A percentile compares a stretch with the other conserved stretches of the same genome.
Conservation (phyloP, 2,888 invertebrate genomes). For the Bruchidius siliquastri region DNA sequence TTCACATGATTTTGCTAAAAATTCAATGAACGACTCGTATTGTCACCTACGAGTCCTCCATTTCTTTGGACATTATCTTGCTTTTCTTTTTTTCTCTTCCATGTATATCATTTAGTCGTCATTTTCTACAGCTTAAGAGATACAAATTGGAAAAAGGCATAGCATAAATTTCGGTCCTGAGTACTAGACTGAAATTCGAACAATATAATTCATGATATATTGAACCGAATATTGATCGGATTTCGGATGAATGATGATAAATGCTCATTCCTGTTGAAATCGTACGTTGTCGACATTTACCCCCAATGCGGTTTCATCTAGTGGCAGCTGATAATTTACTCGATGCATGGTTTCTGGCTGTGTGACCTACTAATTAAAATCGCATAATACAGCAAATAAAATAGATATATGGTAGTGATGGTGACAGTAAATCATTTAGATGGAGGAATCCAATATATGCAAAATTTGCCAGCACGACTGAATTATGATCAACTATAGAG, state of each 20-base stretch:
- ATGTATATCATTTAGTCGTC: too few species aligned
- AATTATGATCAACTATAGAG: not conserved
- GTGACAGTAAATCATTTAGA: not conserved
- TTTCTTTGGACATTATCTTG: too few species aligned
- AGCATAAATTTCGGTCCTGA: too few species aligned
- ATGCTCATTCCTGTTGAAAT: not conserved
- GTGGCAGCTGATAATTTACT: not conserved
- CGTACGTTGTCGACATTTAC: not conserved
- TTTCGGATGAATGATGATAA: not conserved
- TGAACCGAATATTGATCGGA: not conserved
- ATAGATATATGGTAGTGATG: not conserved
- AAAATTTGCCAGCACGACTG: not conserved
- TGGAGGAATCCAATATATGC: not conserved
- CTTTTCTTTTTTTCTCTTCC: too few species aligned
- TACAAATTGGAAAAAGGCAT: too few species aligned
- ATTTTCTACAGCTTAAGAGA: too few species aligned
- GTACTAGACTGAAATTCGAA: too few species aligned
- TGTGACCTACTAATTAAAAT: not conserved
- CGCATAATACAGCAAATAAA: not conserved
- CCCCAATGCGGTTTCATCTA: not conserved
- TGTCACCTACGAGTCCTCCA: too few species aligned
- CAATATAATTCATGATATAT: not conserved
- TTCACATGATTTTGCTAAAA: too few species aligned
- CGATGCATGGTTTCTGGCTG: not conserved
- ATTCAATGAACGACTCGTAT: too few species aligned